A percentile compares a stretch with the other conserved stretches of the same genome.
These are phyloP conservation scores for Drosophila miranda DNA, from an alignment of 1,140 invertebrate genomes.

Conservation along the genomic window DNA sequence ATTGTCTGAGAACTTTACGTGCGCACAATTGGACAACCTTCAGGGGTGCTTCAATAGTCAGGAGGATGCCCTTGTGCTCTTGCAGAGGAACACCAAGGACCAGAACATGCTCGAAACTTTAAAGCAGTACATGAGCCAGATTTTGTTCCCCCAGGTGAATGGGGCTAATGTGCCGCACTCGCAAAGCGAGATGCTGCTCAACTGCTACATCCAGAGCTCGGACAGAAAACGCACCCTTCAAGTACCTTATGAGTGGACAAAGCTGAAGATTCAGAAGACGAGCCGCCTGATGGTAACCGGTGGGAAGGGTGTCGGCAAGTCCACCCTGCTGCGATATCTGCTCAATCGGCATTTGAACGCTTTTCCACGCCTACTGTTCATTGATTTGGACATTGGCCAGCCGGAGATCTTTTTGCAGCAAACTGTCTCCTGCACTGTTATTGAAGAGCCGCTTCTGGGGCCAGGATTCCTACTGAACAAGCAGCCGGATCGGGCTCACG, in stretches of 20 bases:
- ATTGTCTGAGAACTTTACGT: constrained; percentile 45
- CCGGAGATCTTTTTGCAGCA: constrained; percentile 88
- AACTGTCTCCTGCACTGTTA: constrained; percentile 85
- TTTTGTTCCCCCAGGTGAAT: constrained; percentile 80
- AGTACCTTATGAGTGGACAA: constrained; percentile 71
- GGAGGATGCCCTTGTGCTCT: constrained; percentile 66
- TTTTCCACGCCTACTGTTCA: constrained; percentile 83
- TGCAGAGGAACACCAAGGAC: constrained; percentile 56
- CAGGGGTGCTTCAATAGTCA: constrained; percentile 32
- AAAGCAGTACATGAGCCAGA: constrained; percentile 78
- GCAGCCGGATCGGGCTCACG: constrained; percentile 75
- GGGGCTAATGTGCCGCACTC: constrained; percentile 53
- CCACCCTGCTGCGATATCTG: constrained; percentile 86
- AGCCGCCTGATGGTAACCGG: constrained; percentile 84
- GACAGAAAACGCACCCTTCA: constrained; percentile 56
- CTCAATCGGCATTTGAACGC: constrained; percentile 85
- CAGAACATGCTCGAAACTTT: constrained; percentile 53
- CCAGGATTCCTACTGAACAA: constrained; percentile 85
- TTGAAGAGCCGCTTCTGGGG: constrained; percentile 86
- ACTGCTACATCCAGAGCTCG: constrained; percentile 65
- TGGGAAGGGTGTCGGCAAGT: constrained; percentile 90
- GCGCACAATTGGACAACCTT: constrained; percentile 57
- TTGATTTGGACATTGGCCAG: constrained; percentile 92
- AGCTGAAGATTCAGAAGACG: constrained; percentile 40
- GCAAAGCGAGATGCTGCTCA: constrained; percentile 60